These are phyloP conservation scores for Ephestia elutella DNA, from an alignment of 1,140 invertebrate genomes.

Conservation along the genomic window DNA sequence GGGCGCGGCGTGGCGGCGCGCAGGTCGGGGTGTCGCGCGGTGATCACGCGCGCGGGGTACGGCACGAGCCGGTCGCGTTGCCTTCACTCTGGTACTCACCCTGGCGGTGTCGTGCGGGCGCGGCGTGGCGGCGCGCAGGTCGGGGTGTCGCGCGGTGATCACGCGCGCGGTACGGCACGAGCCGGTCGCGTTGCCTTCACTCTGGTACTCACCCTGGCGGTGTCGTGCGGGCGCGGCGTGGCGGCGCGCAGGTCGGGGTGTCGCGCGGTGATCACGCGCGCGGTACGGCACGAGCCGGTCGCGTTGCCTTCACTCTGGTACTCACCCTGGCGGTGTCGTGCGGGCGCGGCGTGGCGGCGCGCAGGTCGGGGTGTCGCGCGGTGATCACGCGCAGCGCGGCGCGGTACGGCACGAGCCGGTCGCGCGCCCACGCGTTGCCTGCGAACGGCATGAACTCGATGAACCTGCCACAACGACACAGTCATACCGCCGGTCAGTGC, in stretches of 20 bases:
- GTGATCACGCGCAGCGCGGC: constrained; percentile 81
- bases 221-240: constrained; percentile 91
- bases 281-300: too few species aligned
- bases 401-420: constrained; percentile 86
- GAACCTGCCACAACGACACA: constrained; percentile 75
- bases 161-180: too few species aligned
- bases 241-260: too few species aligned
- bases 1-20: too few species aligned
- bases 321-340: background rate
- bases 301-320: too few species aligned
- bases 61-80: background rate
- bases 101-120: constrained; percentile 94
- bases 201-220: constrained; percentile 85
- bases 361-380: constrained; percentile 60
- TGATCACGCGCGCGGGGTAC: too few species aligned
- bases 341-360: constrained; percentile 36
- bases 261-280: too few species aligned
- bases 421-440: constrained; percentile 94
- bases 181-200: background rate
- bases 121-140: constrained; percentile 78
- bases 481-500: background rate
- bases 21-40: too few species aligned
- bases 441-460: constrained; percentile 99
- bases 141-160: too few species aligned
- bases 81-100: constrained; percentile 70